phyloP scores from a whole-genome alignment of 2,888 invertebrate genomes.

The Nomada ruficornis region DNA sequence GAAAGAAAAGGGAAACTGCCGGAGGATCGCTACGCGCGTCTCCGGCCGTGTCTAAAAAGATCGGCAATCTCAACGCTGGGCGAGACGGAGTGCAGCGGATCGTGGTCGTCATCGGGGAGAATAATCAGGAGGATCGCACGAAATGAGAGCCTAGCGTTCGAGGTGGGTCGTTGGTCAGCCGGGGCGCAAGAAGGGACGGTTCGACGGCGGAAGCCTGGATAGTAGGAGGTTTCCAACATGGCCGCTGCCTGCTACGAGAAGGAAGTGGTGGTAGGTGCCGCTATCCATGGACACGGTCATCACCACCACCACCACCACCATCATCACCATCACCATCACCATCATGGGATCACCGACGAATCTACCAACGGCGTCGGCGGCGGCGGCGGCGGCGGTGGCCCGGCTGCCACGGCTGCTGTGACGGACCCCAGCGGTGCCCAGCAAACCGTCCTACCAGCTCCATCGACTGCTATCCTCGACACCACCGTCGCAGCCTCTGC shows the following conservation, averaged over 20 bases:
- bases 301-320: slow-evolving; percentile 80
- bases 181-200: slow-evolving; percentile 70
- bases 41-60: slow-evolving; percentile 21
- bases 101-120: slow-evolving; percentile 77
- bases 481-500: slow-evolving; percentile 16
- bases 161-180: slow-evolving; percentile 69
- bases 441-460: slow-evolving; percentile 72
- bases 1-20: slow-evolving; percentile 14
- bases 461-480: slow-evolving; percentile 57
- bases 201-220: slow-evolving; percentile 72
- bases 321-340: slow-evolving; percentile 77
- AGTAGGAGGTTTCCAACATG: slow-evolving; percentile 74
- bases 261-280: slow-evolving; percentile 77
- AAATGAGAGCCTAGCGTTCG: slow-evolving; percentile 85
- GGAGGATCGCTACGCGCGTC: slow-evolving; percentile 41
- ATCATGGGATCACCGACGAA: slow-evolving; percentile 52
- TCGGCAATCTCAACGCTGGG: slow-evolving; percentile 43
- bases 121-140: slow-evolving; percentile 66
- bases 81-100: slow-evolving; percentile 54
- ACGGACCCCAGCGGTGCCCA: slow-evolving; percentile 41
- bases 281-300: slow-evolving; percentile 82
- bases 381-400: background rate
- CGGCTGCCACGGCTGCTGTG: slow-evolving; percentile 28
- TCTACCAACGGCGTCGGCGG: slow-evolving; percentile 27
- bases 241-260: slow-evolving; percentile 82